Evolutionary conservation across 2,797 vertebrate genomes (phyloP), one percentile per base, ranked within the genome.

Genomic region (Iguana delicatissima): DNA sequence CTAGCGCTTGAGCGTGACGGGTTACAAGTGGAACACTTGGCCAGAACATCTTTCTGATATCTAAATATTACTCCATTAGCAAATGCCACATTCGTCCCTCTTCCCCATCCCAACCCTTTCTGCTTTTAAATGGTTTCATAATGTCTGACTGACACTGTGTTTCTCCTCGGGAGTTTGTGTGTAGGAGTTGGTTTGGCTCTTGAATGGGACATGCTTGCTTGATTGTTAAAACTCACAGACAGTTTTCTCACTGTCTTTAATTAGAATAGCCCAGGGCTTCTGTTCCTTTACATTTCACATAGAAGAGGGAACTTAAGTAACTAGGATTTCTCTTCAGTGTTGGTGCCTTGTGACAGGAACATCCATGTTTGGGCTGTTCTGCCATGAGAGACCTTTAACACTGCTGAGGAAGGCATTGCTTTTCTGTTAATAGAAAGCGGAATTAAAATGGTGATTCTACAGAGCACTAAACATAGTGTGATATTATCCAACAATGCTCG

Each of bases 131-230:
- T 55, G n/a, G 35, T 42, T 86, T 87, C 32, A 24, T 76, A 87
- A 83, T 67, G 4, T 55, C n/a, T 46, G 62, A 72, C 55, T 87
- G 59, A 35, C 67, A 55, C 80, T 7, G n/a, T 85, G 67, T 81
- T 84, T 88, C 86, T 85, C 62, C 74, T 74, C 52, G 52, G 79
- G 42, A 62, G 80, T 13, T 6, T 55, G 32, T 50, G 35, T 38
- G 86, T 82, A n/a, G 82, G 91, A 85, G 89, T 85, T 24, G 32
- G 35, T 52, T 20, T 88, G 77, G 69, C 77, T 69, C 50, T 12
- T 46, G 13, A 83, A 84, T 38, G 29, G 86, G 74, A 82, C 85
- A 79, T 77, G 20, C 38, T 84, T 29, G 46, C 20, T 38, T 72
- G n/a, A 64, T 73, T 42, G 42, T 32, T 59, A 72, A 1, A 85